Percentiles rank a stretch among this genome's conserved stretches.
Conservation (phyloP, 2,888 invertebrate species). For the Ariolimax columbianus region DNA sequence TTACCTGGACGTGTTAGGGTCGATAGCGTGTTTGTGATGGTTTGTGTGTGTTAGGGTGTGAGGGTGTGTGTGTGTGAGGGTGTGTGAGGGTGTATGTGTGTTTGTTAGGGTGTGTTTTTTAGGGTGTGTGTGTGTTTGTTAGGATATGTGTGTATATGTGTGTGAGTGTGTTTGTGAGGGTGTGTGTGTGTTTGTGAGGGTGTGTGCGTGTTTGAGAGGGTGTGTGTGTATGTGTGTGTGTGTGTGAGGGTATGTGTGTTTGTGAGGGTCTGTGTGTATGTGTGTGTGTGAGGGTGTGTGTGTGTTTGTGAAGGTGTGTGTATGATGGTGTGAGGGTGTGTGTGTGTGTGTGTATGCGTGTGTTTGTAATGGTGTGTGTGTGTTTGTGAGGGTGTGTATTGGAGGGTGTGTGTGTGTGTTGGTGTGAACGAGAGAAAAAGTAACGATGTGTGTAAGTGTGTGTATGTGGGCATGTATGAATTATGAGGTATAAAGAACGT, state of each 20-base stretch:
- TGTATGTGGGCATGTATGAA: background rate
- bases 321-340: background rate
- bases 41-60: background rate
- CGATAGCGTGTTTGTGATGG: background rate
- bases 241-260: background rate
- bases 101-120: background rate
- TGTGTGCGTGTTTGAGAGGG: no score
- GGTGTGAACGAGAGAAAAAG: background rate
- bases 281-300: background rate
- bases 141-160: background rate
- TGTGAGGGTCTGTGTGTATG: background rate
- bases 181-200: no score
- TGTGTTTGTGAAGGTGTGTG: background rate
- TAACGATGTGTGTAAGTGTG: background rate
- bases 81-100: background rate
- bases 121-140: background rate
- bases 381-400: background rate
- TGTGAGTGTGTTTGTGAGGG: no score
- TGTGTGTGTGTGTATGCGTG: background rate
- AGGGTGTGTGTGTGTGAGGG: background rate
- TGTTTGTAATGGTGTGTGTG: background rate
- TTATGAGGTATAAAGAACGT: no score
- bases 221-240: background rate
- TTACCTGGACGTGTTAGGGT: constrained; percentile 8
- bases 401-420: background rate